Evolutionary conservation across 2,888 invertebrate genomes (phyloP), one percentile per base, ranked within the genome.

Genomic region (Pachycephus smyrnensis): DNA sequence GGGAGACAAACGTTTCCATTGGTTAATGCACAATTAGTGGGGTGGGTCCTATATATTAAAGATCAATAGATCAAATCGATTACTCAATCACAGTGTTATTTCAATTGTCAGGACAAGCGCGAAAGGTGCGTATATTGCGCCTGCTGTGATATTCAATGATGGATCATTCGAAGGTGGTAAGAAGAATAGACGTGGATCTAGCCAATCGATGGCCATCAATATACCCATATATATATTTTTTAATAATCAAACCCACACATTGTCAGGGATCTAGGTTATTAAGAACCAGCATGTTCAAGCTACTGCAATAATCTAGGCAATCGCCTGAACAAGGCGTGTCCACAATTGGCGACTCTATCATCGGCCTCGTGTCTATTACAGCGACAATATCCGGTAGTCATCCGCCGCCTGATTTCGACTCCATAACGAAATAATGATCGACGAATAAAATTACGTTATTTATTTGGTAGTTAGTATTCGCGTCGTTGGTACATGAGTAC

Each of bases 41-140:
- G 32, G 12, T 71, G 33, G 31, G 3, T 71, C 6, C 31, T 33
- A 23, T 55, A 23, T 55, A 71, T 32, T 71, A 30, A 71, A 71
- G 23, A 71, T 71, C 71, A 12, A 71, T 71, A 71, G 71, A 71
- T 33, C 71, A 32, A 31, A 31, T 71, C 71, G 31, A 55, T 71
- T 71, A 23, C 71, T 71, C 71, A 71, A 71, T 33, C 55, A 23
- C 31, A 71, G 71, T 23, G 32, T 30, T 23, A 33, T 71, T 31
- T 11, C 12, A 15, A 71, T 71, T 71, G 31, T 71, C n/a, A 12
- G 32, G 9, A 33, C 71, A 71, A 23, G 4, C 32, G 32, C 71
- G 71, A 71, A 32, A 31, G 33, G 32, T 9, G 71, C 71, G 71
- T 33, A 33, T 12, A 55, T 9, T 9, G 9, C 6, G 23, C 23